Evolutionary conservation across 2,797 vertebrate species (phyloP).

Genomic region (Gallinago solitaria): DNA sequence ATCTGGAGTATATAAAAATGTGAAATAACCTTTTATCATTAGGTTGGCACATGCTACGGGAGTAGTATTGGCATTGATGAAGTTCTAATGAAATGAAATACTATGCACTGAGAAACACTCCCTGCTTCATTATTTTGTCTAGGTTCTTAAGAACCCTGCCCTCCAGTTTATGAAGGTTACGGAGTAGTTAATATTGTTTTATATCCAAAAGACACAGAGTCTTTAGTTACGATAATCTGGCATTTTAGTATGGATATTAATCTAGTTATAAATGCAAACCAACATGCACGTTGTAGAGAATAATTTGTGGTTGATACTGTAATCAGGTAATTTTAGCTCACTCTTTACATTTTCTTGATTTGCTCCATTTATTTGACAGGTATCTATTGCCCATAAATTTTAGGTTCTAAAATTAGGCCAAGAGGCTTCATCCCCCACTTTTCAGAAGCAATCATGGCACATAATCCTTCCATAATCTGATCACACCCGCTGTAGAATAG

Average conservation of each 20-base stretch:
- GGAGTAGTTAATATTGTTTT: background rate
- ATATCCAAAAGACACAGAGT: background rate
- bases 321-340: background rate
- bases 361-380: background rate
- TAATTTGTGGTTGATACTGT: background rate
- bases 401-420: background rate
- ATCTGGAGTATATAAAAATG: slow-evolving; percentile 59
- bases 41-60: background rate
- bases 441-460: background rate
- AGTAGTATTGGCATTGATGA: slow-evolving; percentile 24
- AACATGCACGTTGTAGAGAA: background rate
- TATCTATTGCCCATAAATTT: background rate
- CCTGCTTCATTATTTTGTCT: background rate
- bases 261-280: background rate
- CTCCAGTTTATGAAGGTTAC: background rate
- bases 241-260: background rate
- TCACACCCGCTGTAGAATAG: background rate
- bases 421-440: background rate
- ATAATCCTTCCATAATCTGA: background rate
- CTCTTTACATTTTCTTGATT: background rate
- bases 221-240: background rate
- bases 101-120: background rate
- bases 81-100: slow-evolving; percentile 11
- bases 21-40: slow-evolving; percentile 57
- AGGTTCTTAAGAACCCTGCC: background rate